phyloP scores from a whole-genome alignment of 1,140 invertebrate genomes.

The Heliconius eleuchia region DNA sequence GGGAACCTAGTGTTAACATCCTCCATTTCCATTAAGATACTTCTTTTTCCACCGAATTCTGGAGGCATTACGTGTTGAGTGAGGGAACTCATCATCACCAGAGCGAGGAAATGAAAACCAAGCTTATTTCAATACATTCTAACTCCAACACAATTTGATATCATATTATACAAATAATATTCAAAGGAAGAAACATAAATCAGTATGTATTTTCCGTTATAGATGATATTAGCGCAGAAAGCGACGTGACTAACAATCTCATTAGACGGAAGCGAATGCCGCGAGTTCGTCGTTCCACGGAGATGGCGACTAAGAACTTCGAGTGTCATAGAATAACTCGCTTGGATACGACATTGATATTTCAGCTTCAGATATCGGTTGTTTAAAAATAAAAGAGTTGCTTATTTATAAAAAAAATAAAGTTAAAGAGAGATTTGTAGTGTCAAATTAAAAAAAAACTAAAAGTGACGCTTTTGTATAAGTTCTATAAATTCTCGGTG shows the following conservation, averaged over 20 bases:
- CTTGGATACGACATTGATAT: slow-evolving; percentile 2
- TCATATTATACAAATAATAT: neutral
- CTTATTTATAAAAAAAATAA: neutral
- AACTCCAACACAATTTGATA: neutral
- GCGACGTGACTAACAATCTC: slow-evolving; percentile 11
- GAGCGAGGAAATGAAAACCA: neutral
- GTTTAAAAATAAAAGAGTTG: neutral
- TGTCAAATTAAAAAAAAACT: too few relatives aligned
- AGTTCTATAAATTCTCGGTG: too few relatives aligned
- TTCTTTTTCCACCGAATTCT: too few relatives aligned
- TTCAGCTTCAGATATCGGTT: neutral
- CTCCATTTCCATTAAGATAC: too few relatives aligned
- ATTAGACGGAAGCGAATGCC: slow-evolving; percentile 8
- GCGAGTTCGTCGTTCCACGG: slow-evolving; percentile 1
- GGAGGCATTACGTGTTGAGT: too few relatives aligned
- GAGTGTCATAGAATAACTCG: neutral
- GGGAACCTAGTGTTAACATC: too few relatives aligned
- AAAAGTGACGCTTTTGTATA: too few relatives aligned
- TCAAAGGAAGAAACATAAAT: neutral
- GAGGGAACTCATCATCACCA: too few relatives aligned
- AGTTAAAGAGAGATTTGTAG: too few relatives aligned
- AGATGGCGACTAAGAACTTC: neutral
- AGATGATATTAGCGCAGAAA: neutral
- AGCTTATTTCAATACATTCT: neutral
- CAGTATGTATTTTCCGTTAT: slow-evolving; percentile 14